Base-by-base conservation (phyloP, 1,140 invertebrate genomes). In the Hydropsyche tenuis region DNA sequence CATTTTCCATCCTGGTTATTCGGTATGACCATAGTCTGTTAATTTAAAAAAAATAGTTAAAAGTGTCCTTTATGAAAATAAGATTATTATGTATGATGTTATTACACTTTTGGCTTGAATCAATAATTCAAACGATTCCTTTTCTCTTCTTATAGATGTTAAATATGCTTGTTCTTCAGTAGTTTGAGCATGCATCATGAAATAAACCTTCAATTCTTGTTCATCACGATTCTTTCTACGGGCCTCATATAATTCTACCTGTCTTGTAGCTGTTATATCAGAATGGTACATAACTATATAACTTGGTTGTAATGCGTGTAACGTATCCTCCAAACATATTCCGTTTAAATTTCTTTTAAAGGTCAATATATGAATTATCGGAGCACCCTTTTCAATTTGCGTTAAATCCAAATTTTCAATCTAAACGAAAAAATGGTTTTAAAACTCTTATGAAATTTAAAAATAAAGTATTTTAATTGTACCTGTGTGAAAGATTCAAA, bases 161-260 rank as follows among this genome's bases (percentile, higher is more conserved):
- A 99, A 85, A 83, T 98, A 99, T 1, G 93, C 89, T 86, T 99
- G 97, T 83, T 99, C 97, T 85, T 99, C 97, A 0, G 96, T 93
- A 18, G 96, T 97, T 23, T 92, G 92, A 11, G 90, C 90, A 81
- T 97, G 96, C 60, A 97, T 89, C 22, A 98, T 80, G 78, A 97
- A 96, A 82, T 94, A 98, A n/a, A 97, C 90, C 78, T 89, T 90
- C 1, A 95, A 80, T 5, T 85, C 81, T 4, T 86, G 80, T 62
- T 82, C 83, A 0, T 86, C 85, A 4, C 88, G 85, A 78, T 89
- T 82, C 2, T 60, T 27, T 78, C 92, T 90, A 77, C 90, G 91
- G 37, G 94, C 89, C 87, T 96, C 89, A 76, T 85, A 88, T 30
- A 96, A 88, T 85, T 98, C 96, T 37, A 98, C 87, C 85, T 96